phyloP scores from a whole-genome alignment of 2,888 invertebrate genomes.

The Lepidonotus clava region DNA sequence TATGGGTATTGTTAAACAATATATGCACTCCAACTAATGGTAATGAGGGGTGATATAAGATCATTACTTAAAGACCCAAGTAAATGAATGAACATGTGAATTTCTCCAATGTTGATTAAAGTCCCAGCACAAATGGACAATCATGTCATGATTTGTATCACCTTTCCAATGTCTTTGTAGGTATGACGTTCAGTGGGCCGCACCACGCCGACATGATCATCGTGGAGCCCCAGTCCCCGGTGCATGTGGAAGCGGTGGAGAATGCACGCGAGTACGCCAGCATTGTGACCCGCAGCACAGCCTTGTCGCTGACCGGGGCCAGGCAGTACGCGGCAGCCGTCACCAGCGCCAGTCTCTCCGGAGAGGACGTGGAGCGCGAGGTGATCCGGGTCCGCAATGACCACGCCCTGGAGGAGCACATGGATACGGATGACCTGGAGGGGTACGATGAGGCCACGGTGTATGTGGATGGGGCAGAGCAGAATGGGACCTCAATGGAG shows the following conservation, averaged over 20 bases:
- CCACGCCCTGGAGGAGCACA: constrained; percentile 46
- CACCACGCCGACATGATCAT: constrained; percentile 52
- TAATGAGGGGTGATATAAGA: too few species aligned
- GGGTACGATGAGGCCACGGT: neutral
- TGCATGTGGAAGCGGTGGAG: constrained; percentile 64
- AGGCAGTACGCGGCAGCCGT: neutral
- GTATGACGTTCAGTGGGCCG: constrained; percentile 54
- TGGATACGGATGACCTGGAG: neutral
- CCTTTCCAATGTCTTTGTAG: neutral
- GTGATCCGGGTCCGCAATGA: constrained; percentile 22
- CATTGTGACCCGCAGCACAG: constrained; percentile 47
- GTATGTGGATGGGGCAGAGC: neutral
- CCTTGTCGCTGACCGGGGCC: constrained; percentile 47
- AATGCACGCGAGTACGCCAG: constrained; percentile 69
- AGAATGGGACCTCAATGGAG: neutral
- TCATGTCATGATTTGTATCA: neutral
- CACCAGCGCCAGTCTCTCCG: constrained; percentile 10
- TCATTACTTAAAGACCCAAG: too few species aligned
- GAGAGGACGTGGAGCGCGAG: constrained; percentile 38
- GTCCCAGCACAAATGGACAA: too few species aligned
- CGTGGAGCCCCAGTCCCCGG: constrained; percentile 56
- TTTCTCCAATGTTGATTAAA: too few species aligned
- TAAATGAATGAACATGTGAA: too few species aligned
- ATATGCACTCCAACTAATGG: too few species aligned
- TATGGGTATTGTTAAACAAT: too few species aligned